Evolutionary conservation across 2,797 vertebrate species (phyloP), one percentile per base, ranked within the genome.

Genomic region (Perodicticus potto): DNA sequence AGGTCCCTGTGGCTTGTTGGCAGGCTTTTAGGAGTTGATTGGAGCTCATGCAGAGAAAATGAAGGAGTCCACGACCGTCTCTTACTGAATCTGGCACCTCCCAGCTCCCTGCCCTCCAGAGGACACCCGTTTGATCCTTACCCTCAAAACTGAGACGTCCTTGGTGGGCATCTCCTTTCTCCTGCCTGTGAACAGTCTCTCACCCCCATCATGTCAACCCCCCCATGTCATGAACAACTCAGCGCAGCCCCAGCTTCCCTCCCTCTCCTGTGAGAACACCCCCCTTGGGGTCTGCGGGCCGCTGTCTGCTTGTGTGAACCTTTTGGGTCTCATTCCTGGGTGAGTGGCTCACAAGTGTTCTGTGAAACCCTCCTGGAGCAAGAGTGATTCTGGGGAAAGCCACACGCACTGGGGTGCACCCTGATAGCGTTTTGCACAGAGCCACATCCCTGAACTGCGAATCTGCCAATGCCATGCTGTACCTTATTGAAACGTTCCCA

Each of bases 361-460:
- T 63, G 0, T 22, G n/a, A 29, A 34, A n/a, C 40, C 4, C 5
- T 3, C 1, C 0, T 3, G 6, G 13, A 3, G 3, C 5, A 1
- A 29, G 45, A 43, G 2, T 20, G 6, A 5, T 3, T 55, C 29
- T 3, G 7, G 13, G 3, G 23, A 55, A 34, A 14, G 13, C 10
- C 61, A 19, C 45, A 23, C 16, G 7, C 8, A 2, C 23, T 27
- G 5, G 19, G 10, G 17, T 34, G 27, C 27, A 65, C n/a, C 25
- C 45, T 0, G 22, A 19, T 19, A 34, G 20, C 3, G 7, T 13
- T 4, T 27, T 13, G 16, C 16, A 5, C 10, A 81, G 32, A 73
- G 7, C 77, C 4, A 5, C 29, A 12, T 32, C 43, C 23, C 45
- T 55, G 17, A 23, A 70, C 69, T 27, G 11, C 10, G 22, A 32